Evolutionary conservation across 2,113 vertebrate species (phyloP).

Genomic region (Eubucco bourcierii): DNA sequence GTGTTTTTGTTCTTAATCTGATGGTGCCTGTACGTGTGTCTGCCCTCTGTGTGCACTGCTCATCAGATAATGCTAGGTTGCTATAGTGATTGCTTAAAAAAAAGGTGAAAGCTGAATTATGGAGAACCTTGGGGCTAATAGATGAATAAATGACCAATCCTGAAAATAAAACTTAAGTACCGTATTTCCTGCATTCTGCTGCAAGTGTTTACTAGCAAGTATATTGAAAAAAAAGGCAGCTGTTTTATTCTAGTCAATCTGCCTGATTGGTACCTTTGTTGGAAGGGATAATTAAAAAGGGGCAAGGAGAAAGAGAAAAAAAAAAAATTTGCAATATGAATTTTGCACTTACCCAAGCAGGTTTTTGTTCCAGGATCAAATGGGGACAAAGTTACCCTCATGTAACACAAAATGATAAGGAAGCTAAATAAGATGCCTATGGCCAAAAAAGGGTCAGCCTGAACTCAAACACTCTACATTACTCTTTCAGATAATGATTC

Average conservation of each 20-base stretch:
- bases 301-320: background rate
- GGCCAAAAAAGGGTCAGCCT: background rate
- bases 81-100: conserved; percentile 46
- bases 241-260: background rate
- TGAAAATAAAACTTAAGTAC: conserved; percentile 14
- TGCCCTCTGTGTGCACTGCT: background rate
- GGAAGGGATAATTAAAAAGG: background rate
- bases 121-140: conserved; percentile 16
- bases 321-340: background rate
- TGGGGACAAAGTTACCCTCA: background rate
- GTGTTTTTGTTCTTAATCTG: background rate
- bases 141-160: conserved; percentile 26
- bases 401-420: background rate
- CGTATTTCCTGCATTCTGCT: background rate
- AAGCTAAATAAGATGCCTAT: background rate
- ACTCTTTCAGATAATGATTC: background rate
- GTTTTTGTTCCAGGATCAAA: background rate
- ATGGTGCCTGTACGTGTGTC: background rate
- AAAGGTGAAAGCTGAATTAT: background rate
- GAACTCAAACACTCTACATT: background rate
- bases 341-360: background rate
- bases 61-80: conserved; percentile 36
- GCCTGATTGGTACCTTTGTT: background rate
- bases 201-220: background rate
- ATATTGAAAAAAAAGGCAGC: background rate